phyloP scores from a whole-genome alignment of 1,140 invertebrate genomes.

The Pachypeltis micranthus region DNA sequence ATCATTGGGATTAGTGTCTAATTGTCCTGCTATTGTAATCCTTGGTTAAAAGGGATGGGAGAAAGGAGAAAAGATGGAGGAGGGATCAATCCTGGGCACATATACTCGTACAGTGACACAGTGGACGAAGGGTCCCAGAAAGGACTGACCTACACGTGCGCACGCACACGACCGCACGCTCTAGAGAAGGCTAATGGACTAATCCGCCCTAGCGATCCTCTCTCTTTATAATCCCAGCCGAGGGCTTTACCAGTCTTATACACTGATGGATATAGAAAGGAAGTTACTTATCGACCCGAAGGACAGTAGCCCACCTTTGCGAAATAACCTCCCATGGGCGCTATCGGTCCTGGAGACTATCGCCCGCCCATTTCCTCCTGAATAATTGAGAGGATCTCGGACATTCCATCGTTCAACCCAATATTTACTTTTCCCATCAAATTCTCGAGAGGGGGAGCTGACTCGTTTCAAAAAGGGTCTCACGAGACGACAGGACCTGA shows the following conservation, averaged over 20 bases:
- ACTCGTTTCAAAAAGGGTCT: no score
- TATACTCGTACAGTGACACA: conserved; percentile 3
- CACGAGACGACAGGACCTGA: no score
- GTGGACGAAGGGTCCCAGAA: neutral
- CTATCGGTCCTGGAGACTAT: conserved; percentile 1
- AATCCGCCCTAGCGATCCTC: conserved; percentile 11
- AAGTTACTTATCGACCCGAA: conserved; percentile 12
- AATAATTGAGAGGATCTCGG: neutral
- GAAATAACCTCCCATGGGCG: conserved; percentile 12
- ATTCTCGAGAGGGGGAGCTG: no score
- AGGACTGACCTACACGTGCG: conserved; percentile 4
- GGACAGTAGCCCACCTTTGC: neutral
- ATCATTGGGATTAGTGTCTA: conserved; percentile 20
- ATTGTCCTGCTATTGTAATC: conserved; percentile 21
- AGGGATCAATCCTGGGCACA: conserved; percentile 14
- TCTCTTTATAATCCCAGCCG: conserved; percentile 13
- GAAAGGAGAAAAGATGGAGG: conserved; percentile 11
- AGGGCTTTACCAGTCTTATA: conserved; percentile 19
- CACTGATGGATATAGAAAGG: conserved; percentile 19
- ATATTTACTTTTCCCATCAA: no score
- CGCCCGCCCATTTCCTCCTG: neutral
- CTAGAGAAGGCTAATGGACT: conserved; percentile 3
- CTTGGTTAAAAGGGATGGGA: neutral
- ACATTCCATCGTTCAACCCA: no score
- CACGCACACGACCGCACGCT: conserved; percentile 4